Evolutionary conservation across 2,888 invertebrate genomes (phyloP).

Genomic region (Drosophila paramelanica): DNA sequence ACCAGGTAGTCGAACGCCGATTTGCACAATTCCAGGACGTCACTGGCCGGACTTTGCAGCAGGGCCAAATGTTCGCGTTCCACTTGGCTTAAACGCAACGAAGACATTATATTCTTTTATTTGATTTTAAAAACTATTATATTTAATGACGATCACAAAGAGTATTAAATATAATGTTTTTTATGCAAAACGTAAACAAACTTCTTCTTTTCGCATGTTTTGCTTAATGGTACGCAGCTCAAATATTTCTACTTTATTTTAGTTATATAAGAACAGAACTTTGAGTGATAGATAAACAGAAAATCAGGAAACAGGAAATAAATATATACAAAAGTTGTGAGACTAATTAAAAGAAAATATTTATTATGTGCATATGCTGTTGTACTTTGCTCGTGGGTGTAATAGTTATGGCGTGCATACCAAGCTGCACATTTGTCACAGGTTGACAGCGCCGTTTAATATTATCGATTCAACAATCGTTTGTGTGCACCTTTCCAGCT

Average conservation of each 20-base stretch:
- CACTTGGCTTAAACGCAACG: conserved; percentile 85
- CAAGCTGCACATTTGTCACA: background rate
- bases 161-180: conserved; percentile 4
- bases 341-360: background rate
- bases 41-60: conserved; percentile 86
- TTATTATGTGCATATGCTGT: background rate
- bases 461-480: conserved; percentile 17
- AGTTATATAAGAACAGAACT: background rate
- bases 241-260: background rate
- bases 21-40: conserved; percentile 88
- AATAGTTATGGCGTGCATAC: background rate
- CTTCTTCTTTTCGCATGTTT: conserved; percentile 18
- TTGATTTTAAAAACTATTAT: background rate
- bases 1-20: conserved; percentile 87
- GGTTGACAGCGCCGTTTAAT: conserved; percentile 15
- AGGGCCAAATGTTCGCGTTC: conserved; percentile 87
- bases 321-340: background rate
- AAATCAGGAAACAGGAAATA: background rate
- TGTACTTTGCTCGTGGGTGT: background rate
- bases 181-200: conserved; percentile 38
- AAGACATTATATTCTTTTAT: conserved; percentile 38
- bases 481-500: conserved; percentile 9
- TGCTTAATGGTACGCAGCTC: conserved; percentile 36
- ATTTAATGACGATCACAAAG: conserved; percentile 35
- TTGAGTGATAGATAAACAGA: background rate